Base-by-base conservation (phyloP, 2,113 vertebrate species). In the Megaceryle maxima region DNA sequence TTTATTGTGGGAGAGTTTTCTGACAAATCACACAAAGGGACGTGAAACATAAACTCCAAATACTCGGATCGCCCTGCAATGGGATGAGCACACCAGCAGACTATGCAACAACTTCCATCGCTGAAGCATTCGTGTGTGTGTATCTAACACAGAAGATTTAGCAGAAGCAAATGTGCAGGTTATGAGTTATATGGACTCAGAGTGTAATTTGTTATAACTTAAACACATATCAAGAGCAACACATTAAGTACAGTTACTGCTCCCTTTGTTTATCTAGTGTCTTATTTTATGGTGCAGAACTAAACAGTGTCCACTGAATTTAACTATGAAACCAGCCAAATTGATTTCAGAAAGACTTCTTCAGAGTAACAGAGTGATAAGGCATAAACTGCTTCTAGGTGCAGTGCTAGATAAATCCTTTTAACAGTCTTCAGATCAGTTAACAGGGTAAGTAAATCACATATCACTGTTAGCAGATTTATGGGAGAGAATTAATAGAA, bases 401-500 rank as follows among this genome's bases (percentile, higher is more conserved):
- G 94, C 92, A 80, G 88, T 64, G 97, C 96, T 97, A 97, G 97
- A 98, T 98, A 97, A 97, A 98, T 98, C 97, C 98, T 98, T 97
- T 98, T 97, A 98, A 97, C 97, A 96, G 95, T 94, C 97, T 97
- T 98, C 97, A 95, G 97, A 98, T 98, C 97, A 95, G 97, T 98
- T 97, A 98, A 97, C 97, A 94, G 97, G 97, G 96, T 97, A 97
- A 98, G 98, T 97, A 98, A 98, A 98, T 98, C 98, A 98, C 97
- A 95, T 96, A 98, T 98, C 98, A 97, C 97, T 97, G 98, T 98
- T 98, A 98, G 97, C 98, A 98, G 98, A 98, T 98, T 98, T 98
- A 98, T 97, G 97, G 97, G 95, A 97, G 97, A 98, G 98, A 98
- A 98, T 98, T 98, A 98, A 98, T 98, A 97, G 98, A 98, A 98